Conservation (phyloP, 2,113 vertebrate genomes). For the Hydrochoerus hydrochaeris region DNA sequence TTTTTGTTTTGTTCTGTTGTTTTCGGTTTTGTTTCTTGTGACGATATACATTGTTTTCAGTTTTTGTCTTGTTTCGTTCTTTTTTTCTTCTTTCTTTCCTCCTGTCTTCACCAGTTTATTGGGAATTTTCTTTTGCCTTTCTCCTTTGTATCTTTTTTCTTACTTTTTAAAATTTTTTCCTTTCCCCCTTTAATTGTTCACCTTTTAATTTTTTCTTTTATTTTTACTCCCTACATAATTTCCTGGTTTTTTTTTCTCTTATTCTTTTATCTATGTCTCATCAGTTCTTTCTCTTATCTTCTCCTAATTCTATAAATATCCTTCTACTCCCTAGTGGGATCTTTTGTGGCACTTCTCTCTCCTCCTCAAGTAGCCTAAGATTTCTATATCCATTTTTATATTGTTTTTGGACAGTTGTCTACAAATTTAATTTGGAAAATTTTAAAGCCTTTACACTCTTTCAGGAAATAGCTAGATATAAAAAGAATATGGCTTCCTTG, state of each 20-base stretch:
- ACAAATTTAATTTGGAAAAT: constrained; percentile 42
- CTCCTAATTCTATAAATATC: not conserved
- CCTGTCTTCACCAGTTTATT: not conserved
- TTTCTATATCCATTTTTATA: not conserved
- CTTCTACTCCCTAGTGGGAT: not conserved
- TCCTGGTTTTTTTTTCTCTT: not conserved
- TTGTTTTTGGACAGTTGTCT: not conserved
- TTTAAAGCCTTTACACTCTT: not conserved
- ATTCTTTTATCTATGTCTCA: not conserved
- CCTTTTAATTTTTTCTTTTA: not conserved
- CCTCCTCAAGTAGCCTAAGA: not conserved
- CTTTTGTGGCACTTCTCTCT: not conserved
- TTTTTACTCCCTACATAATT: not conserved
- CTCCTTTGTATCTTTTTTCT: not conserved
- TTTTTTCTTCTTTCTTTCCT: not conserved
- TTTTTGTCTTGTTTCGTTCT: not conserved
- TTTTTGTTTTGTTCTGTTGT: not conserved
- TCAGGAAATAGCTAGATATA: not conserved
- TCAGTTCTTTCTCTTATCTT: not conserved
- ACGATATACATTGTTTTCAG: not conserved
- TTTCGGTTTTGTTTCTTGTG: not conserved
- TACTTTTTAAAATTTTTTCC: not conserved
- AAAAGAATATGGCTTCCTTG: not conserved
- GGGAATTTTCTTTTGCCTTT: not conserved
- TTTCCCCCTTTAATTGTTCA: not conserved